A percentile compares a stretch with the other conserved stretches of the same genome.
These are phyloP conservation scores for Cynaeus angustus DNA, from an alignment of 2,888 invertebrate species.

Conservation along the genomic window DNA sequence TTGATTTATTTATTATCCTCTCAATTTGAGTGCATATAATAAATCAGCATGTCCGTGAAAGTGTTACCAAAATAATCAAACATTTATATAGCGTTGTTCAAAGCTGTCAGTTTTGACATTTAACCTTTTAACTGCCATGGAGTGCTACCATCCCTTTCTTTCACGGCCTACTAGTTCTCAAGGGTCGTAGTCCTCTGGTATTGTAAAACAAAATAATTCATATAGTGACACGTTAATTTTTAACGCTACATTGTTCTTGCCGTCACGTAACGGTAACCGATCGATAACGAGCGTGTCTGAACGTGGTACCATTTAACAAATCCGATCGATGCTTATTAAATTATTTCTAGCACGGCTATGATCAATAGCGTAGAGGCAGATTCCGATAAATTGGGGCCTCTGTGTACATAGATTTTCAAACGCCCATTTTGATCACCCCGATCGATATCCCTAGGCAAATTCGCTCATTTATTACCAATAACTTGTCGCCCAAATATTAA, in stretches of 20 bases:
- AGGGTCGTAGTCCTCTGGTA: too few species aligned
- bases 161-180: too few species aligned
- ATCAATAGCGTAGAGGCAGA: neutral
- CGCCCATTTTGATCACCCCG: neutral
- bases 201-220: neutral
- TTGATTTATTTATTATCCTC: conserved; percentile 2
- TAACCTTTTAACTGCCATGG: too few species aligned
- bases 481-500: neutral
- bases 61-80: neutral
- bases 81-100: too few species aligned
- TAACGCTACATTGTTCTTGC: neutral
- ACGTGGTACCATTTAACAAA: neutral
- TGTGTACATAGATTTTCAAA: too few species aligned
- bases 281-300: neutral
- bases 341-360: neutral
- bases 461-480: neutral
- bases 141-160: too few species aligned
- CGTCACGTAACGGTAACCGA: neutral
- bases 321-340: neutral
- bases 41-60: neutral
- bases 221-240: neutral
- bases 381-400: too few species aligned
- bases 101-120: too few species aligned
- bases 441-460: neutral
- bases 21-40: neutral